Base-by-base conservation (phyloP, 2,797 vertebrate genomes). In the Choloepus didactylus region DNA sequence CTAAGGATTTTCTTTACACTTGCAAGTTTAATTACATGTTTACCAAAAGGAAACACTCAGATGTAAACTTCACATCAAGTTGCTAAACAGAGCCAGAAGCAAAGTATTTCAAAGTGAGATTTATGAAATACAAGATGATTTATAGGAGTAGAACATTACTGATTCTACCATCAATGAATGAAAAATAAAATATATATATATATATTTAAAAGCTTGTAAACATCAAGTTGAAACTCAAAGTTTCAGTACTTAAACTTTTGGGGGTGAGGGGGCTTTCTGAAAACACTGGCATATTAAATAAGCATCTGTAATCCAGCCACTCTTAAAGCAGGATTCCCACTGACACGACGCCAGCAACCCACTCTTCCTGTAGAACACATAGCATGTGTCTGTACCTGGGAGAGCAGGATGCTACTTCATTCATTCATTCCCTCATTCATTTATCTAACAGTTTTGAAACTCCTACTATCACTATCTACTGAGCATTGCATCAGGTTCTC, bases 241-340 rank as follows among this genome's bases (percentile, higher is more conserved):
- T n/a, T 12, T 83, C 35, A 10, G 21, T 56, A 7, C 11, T 23
- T 12, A 44, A 46, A 46, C 23, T 59, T 72, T 31, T 9, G 3
- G 1, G 60, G 59, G 38, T n/a, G 46, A 31, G 35, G 11, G 87
- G 9, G 44, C 21, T 38, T 56, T 86, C n/a, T 46, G n/a, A 19
- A 1, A 46, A 46, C 11, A 27, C 19, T 14, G 29, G 59, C 19
- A 35, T 4, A 31, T 54, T 14, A 72, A 11, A 23, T 59, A 6
- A 60, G n/a, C 49, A 49, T 16, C 4, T 18, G 21, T 1, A 29
- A 41, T 38, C 70, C 16, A 2, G 38, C 1, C 2, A 1, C 21
- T 31, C 16, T 38, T 49, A 76, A 41, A 29, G 8, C 29, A 49
- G 31, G 51, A 29, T 7, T 59, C 46, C 51, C 35, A 38, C 73